phyloP scores from a whole-genome alignment of 2,797 vertebrate genomes.

The Amblyraja radiata region DNA sequence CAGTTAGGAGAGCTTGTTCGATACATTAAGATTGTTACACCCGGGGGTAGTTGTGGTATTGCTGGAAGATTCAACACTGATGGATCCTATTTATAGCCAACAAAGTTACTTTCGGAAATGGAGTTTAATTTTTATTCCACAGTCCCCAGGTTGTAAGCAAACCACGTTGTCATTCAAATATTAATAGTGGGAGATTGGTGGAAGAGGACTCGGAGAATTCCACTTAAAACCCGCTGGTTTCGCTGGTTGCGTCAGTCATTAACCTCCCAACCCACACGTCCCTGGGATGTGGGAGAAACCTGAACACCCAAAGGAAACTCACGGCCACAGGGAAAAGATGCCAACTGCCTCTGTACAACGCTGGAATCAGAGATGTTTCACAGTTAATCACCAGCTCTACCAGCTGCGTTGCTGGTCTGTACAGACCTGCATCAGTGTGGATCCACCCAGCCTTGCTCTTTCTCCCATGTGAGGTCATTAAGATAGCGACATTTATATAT shows the following conservation, averaged over 20 bases:
- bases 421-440: too few species aligned
- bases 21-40: background rate
- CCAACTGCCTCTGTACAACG: too few species aligned
- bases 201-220: too few species aligned
- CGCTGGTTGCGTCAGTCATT: background rate
- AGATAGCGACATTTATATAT: background rate
- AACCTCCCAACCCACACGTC: too few species aligned
- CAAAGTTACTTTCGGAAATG: background rate
- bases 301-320: too few species aligned
- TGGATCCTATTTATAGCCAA: background rate
- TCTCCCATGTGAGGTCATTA: background rate
- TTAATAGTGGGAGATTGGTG: background rate
- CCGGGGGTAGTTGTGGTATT: background rate
- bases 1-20: background rate
- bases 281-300: too few species aligned
- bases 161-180: background rate
- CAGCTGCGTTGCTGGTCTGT: too few species aligned
- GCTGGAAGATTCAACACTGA: background rate
- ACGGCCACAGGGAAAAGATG: too few species aligned
- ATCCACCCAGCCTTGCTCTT: background rate
- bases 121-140: background rate
- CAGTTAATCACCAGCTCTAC: too few species aligned
- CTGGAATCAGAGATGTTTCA: too few species aligned
- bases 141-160: background rate
- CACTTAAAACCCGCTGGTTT: background rate